Evolutionary conservation across 2,797 vertebrate species (phyloP).

Genomic region (Ptychadena robeensis): DNA sequence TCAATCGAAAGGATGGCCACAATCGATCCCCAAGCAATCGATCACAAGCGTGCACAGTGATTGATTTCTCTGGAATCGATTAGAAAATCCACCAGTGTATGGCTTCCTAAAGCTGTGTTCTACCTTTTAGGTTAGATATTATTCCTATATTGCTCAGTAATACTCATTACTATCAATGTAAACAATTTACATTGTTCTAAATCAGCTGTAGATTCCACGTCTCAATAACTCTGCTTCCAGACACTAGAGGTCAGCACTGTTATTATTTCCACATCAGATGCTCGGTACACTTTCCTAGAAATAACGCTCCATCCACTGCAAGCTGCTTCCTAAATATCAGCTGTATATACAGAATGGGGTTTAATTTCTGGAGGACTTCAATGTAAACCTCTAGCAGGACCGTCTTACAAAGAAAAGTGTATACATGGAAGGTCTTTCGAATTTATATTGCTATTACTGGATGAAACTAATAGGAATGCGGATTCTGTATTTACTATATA

Average conservation of each 20-base stretch:
- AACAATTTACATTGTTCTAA: neutral
- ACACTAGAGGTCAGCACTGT: slow-evolving; percentile 94
- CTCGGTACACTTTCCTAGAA: slow-evolving; percentile 61
- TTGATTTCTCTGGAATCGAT: no score
- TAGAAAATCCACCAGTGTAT: no score
- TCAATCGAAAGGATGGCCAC: no score
- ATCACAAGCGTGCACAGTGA: no score
- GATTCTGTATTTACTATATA: no score
- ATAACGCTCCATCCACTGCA: neutral
- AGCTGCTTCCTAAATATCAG: neutral
- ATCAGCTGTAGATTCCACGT: neutral
- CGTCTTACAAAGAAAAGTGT: neutral
- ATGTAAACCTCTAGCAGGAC: neutral
- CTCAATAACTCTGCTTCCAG: slow-evolving; percentile 47
- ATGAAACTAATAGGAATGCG: no score
- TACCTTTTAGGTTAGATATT: no score
- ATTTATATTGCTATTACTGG: no score
- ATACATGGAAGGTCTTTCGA: neutral
- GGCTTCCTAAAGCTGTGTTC: no score
- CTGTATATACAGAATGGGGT: neutral
- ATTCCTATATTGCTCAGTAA: no score
- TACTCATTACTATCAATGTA: no score
- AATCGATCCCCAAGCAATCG: no score
- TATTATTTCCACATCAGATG: slow-evolving; percentile 75
- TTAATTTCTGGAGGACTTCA: neutral